Percentiles rank a stretch among this genome's conserved stretches.
phyloP scores from a whole-genome alignment of 1,140 invertebrate species.

The Cyphomyrmex costatus region DNA sequence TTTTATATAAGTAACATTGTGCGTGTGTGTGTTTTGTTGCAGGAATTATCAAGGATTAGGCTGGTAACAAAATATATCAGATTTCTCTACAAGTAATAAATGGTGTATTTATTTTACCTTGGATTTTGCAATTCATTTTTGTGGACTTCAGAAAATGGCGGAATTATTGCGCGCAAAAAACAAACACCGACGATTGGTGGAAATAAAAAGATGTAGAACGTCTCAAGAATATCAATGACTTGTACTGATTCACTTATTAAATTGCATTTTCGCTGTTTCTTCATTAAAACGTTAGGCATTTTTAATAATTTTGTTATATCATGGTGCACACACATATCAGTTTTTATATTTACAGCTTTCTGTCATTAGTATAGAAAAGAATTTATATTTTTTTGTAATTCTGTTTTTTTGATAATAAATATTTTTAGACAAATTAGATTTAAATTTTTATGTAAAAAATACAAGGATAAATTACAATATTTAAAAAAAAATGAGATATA shows the following conservation, averaged over 20 bases:
- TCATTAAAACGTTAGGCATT: background rate
- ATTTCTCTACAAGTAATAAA: constrained; percentile 80
- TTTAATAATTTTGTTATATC: background rate
- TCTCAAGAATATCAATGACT: background rate
- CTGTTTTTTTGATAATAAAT: background rate
- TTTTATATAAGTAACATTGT: background rate
- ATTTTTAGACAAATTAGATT: background rate
- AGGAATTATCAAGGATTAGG: constrained; percentile 85
- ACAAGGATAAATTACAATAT: background rate
- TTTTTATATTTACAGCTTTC: background rate
- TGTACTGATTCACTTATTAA: background rate
- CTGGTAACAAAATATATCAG: constrained; percentile 81
- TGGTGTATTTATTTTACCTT: constrained; percentile 82
- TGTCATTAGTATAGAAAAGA: background rate
- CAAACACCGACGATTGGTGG: too few relatives aligned
- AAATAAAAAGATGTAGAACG: background rate
- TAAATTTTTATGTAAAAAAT: background rate
- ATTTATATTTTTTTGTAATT: background rate
- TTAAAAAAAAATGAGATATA: background rate
- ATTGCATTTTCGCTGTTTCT: background rate
- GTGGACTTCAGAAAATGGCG: constrained; percentile 65
- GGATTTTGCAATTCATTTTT: constrained; percentile 81
- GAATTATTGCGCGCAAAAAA: constrained; percentile 36
- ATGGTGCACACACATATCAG: background rate
- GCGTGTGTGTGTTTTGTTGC: constrained; percentile 33